Evolutionary conservation across 2,888 invertebrate genomes (phyloP), one percentile per base, ranked within the genome.

Genomic region (Hyalella azteca): DNA sequence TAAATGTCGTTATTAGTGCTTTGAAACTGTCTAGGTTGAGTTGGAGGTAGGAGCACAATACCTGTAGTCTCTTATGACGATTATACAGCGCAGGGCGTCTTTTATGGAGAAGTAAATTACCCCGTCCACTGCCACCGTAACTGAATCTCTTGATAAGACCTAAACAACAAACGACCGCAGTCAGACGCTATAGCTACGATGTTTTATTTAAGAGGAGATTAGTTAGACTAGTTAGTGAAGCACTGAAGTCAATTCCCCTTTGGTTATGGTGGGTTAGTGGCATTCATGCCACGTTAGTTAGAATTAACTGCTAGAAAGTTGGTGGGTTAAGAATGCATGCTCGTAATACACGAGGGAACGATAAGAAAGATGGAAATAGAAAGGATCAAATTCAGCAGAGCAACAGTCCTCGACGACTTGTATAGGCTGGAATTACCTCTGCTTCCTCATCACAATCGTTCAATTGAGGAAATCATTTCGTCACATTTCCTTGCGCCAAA

Each of bases 81-180:
- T 80, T 60, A 83, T 78, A 66, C 76, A 78, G 76, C 81, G 80
- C 73, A 82, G 82, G 59, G 82, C 82, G 86, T 90, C 90, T 84
- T 87, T 88, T 40, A 90, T 88, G 60, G 86, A 86, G 79, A 85
- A 86, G 82, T 82, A 83, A 48, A 84, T 79, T 7, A 90, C 90
- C 7, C 90, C 90, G 84, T 90, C 90, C 5, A 90, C 90, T 1
- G 89, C 89, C 3, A 90, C 89, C 1, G 90, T 90, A 77, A 90
- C 90, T 36, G 88, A 88, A 86, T 90, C 90, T 86, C 89, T 79
- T 19, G 82, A 78, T 78, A 82, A 78, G 54, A 82, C 82, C 82
- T 82, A 80, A 73, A 22, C 49, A 54, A 32, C 22, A 59, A 36
- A 75, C 36, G 66, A 54, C 26, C 54, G 26, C 29, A 54, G 22